A percentile compares a stretch with the other conserved stretches of the same genome.
Conservation (phyloP, 2,888 invertebrate species). For the Calliphora vomitoria region DNA sequence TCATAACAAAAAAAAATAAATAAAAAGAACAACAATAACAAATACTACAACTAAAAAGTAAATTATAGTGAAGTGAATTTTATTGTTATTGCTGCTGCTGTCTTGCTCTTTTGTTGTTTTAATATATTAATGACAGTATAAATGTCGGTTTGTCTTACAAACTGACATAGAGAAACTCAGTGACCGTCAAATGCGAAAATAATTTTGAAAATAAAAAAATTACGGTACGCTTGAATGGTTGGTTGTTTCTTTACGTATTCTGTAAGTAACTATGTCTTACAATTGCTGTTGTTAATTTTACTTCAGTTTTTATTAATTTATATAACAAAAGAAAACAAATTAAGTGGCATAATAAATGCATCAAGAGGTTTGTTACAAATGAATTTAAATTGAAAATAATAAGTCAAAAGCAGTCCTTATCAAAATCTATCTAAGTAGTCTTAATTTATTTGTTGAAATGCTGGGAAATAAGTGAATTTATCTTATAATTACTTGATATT, state of each 20-base stretch:
- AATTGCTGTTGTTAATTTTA: conserved; percentile 29
- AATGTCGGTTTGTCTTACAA: conserved; percentile 67
- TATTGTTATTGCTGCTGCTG: conserved; percentile 1
- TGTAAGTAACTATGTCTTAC: conserved; percentile 14
- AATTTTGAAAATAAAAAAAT: conserved; percentile 40
- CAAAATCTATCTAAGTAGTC: too few species aligned
- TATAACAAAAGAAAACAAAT: background rate
- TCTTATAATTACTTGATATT: too few species aligned
- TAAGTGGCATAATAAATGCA: background rate
- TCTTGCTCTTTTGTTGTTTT: conserved; percentile 36
- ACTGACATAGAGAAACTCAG: conserved; percentile 71
- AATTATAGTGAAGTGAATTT: conserved; percentile 61
- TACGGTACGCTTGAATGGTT: conserved; percentile 66
- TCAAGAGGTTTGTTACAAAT: background rate
- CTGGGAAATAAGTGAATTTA: too few species aligned
- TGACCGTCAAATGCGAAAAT: conserved; percentile 71
- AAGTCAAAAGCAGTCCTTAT: too few species aligned
- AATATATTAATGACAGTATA: conserved; percentile 60
- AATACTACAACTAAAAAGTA: conserved; percentile 53
- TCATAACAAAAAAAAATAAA: conserved; percentile 23
- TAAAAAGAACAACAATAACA: conserved; percentile 24
- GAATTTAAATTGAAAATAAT: background rate
- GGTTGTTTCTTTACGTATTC: conserved; percentile 31
- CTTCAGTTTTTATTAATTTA: conserved; percentile 34
- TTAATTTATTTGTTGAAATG: too few species aligned